Evolutionary conservation across 2,797 vertebrate species (phyloP), one percentile per base, ranked within the genome.

Genomic region (Mico argentatus): DNA sequence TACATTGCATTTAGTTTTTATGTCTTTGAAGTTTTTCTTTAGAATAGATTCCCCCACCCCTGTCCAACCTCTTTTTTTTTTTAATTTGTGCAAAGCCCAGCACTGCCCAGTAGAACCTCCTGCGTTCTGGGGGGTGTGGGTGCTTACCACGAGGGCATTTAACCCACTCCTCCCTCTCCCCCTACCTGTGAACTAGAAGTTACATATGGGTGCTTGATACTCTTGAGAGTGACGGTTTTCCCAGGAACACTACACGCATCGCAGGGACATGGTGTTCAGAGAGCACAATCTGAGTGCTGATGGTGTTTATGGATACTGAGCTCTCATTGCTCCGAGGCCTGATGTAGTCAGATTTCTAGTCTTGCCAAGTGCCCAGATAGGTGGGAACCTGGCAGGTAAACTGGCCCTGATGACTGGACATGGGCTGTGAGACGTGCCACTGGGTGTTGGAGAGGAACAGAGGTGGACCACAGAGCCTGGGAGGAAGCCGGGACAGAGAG

Each of bases 301-400:
- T 0, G 14, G 55, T n/a, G 30, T 44, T 26, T 33, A 10, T n/a
- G 2, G 1, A 14, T 19, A 20, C 76, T 0, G 1, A 5, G 9
- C 41, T 50, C 4, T 44, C 3, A 3, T 30, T 2, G 13, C 57
- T 26, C 27, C 36, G 12, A 7, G 30, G 39, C 30, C 46, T 3
- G 2, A 14, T 6, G 15, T 44, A 4, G 41, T 30, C 33, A 0
- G 41, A 30, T 39, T 22, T 39, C 76, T 50, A 11, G 19, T 30
- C 61, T 24, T 26, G 17, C 50, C 7, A 11, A 57, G 24, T 22
- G 5, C 30, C n/a, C 8, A 39, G 57, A 14, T 20, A 10, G 19
- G 20, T 1, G 17, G 15, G 8, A 36, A 44, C 70, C 36, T 30
- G 17, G 19, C 48, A 48, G 6, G 41, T 30, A 39, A 11, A 50